Base-by-base conservation (phyloP, 1,140 invertebrate genomes). In the Portunus trituberculatus region DNA sequence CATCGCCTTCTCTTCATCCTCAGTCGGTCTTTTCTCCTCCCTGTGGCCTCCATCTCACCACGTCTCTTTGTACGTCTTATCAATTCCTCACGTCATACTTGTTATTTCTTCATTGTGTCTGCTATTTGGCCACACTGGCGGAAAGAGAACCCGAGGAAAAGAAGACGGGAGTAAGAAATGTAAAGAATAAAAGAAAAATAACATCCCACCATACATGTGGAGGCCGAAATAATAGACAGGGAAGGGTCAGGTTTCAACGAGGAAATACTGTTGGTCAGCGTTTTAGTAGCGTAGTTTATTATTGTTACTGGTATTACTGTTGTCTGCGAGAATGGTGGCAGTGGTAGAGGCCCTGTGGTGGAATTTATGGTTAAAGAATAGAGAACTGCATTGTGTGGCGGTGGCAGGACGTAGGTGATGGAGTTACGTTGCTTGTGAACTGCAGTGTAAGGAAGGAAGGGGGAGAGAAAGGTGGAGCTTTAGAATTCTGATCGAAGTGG, bases 61-160 rank as follows among this genome's bases (percentile, higher is more conserved):
- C 90, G 39, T 39, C 12, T 93, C 83, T 91, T 93, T 93, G 92
- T 93, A 4, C 45, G 14, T 83, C 52, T 93, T 29, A 86, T 86
- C 76, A 93, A 89, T 94, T 91, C 32, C 46, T 91, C 39, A 31
- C 91, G 88, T 91, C 89, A 94, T 94, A 94, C 93, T 94, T 94
- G 88, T 94, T 94, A 94, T 91, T 94, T 94, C 93, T 94, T 84
- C 39, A 83, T 94, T 94, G 93, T 94, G 46, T 59, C 39, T 76
- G 29, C 29, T 91, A 31, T 91, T 91, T 25, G 32, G 67, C 28
- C 67, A 92, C 7, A 59, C 32, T 88, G 31, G 90, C 39, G 90
- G 90, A 52, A 31, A 48, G 32, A 31, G 87, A 88, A 48, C 32
- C 32, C 14, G 87, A 88, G 29, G 25, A 25, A 88, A 39, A 48